phyloP scores from a whole-genome alignment of 2,888 invertebrate genomes.

The Lapara coniferarum region DNA sequence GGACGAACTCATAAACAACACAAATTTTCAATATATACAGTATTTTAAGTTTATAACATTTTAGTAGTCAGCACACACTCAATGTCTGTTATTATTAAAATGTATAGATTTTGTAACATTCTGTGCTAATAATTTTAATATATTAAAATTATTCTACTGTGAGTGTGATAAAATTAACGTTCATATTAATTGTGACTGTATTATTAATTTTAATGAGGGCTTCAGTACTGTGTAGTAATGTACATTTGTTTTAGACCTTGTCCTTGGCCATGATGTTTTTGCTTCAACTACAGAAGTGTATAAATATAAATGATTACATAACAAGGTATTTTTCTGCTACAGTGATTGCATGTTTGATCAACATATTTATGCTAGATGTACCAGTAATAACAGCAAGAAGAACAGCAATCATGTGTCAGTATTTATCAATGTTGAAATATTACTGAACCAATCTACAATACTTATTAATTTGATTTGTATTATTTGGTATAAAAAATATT shows the following conservation, averaged over 20 bases:
- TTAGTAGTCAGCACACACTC: not conserved
- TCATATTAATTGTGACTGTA: too few relatives aligned
- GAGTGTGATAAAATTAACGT: not conserved
- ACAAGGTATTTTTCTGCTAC: not conserved
- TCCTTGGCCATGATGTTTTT: slow-evolving; percentile 14
- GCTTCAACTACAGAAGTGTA: not conserved
- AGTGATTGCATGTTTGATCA: not conserved
- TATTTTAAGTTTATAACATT: not conserved
- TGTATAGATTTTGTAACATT: not conserved
- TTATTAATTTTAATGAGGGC: not conserved
- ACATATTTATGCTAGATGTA: not conserved
- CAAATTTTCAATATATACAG: not conserved
- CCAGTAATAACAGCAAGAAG: too few relatives aligned
- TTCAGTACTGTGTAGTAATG: not conserved
- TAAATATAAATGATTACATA: slow-evolving; percentile 1
- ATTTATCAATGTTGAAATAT: too few relatives aligned
- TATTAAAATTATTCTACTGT: not conserved
- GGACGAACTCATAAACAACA: slow-evolving; percentile 1
- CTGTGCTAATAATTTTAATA: too few relatives aligned
- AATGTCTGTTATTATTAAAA: not conserved
- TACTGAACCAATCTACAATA: too few relatives aligned
- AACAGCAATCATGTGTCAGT: too few relatives aligned
- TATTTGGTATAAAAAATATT: too few relatives aligned
- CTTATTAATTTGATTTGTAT: too few relatives aligned
- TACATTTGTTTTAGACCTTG: not conserved